A percentile compares a stretch with the other conserved stretches of the same genome.
phyloP scores from a whole-genome alignment of 2,113 vertebrate species.

The Ammodytes dubius region DNA sequence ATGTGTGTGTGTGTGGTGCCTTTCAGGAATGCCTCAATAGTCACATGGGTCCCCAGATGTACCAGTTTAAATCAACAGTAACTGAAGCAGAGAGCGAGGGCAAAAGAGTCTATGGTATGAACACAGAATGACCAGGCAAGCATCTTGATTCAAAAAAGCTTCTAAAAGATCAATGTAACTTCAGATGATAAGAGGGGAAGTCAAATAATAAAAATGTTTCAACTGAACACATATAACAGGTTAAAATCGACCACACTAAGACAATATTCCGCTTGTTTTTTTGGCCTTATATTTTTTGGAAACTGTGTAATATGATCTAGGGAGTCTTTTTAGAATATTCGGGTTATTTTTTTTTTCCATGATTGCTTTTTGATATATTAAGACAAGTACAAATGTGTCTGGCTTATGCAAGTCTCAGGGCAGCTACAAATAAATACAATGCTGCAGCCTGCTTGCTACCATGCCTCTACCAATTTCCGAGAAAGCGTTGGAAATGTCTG shows the following conservation, averaged over 20 bases:
- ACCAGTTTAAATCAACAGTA: conserved; percentile 26
- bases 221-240: conserved; percentile 30
- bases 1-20: conserved; percentile 33
- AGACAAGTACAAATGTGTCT: conserved; percentile 82
- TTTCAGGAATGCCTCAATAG: conserved; percentile 41
- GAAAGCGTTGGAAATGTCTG: conserved; percentile 74
- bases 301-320: conserved; percentile 72
- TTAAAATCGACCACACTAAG: conserved; percentile 42
- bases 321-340: conserved; percentile 60
- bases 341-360: conserved; percentile 65
- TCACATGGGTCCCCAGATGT: conserved; percentile 31
- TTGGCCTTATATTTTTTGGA: conserved; percentile 59
- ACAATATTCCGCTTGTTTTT: conserved; percentile 49
- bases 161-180: conserved; percentile 8
- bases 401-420: conserved; percentile 77
- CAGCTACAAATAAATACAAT: conserved; percentile 81
- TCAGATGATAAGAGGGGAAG: conserved; percentile 9
- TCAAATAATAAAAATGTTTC: conserved; percentile 12
- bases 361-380: conserved; percentile 82
- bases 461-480: conserved; percentile 66
- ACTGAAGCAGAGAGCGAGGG: conserved; percentile 15
- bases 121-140: conserved; percentile 3
- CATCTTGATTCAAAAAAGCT: conserved; percentile 3
- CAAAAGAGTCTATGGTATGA: not conserved
- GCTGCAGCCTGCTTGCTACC: conserved; percentile 62